Evolutionary conservation across 1,140 invertebrate genomes (phyloP).

Genomic region (Tribolium castaneum): DNA sequence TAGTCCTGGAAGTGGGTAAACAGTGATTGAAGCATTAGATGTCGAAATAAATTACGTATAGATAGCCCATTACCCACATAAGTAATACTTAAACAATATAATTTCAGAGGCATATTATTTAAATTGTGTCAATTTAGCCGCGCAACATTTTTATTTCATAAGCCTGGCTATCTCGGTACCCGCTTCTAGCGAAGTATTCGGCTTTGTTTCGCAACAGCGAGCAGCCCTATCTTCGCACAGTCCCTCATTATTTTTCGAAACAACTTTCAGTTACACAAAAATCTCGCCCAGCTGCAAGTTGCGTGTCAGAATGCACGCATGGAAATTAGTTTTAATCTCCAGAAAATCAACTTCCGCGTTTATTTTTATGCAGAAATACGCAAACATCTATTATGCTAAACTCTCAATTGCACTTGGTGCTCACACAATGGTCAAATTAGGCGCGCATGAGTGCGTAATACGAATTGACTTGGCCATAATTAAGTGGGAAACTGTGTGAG

Average conservation of each 20-base stretch:
- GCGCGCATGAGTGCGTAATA: conserved; percentile 27
- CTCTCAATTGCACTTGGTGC: conserved; percentile 6
- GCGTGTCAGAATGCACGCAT: background rate
- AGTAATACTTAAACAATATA: background rate
- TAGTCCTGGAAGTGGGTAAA: too few species aligned
- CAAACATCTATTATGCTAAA: conserved; percentile 7
- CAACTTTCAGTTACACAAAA: background rate
- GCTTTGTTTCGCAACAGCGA: background rate
- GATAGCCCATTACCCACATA: background rate
- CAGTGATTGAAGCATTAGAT: too few species aligned
- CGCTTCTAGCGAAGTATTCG: background rate
- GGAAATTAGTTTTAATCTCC: conserved; percentile 1
- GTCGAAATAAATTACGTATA: background rate
- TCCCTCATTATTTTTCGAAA: conserved; percentile 22
- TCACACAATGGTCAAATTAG: conserved; percentile 37
- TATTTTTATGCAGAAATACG: conserved; percentile 14
- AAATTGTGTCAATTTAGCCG: background rate
- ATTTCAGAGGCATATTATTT: background rate
- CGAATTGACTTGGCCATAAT: conserved; percentile 5
- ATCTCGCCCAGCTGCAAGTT: background rate
- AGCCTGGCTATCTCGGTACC: background rate
- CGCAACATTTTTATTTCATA: background rate
- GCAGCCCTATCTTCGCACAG: background rate
- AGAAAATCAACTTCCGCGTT: conserved; percentile 18
- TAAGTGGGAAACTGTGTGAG: background rate